Evolutionary conservation across 2,797 vertebrate genomes (phyloP), one percentile per base, ranked within the genome.

Genomic region (Smutsia gigantea): DNA sequence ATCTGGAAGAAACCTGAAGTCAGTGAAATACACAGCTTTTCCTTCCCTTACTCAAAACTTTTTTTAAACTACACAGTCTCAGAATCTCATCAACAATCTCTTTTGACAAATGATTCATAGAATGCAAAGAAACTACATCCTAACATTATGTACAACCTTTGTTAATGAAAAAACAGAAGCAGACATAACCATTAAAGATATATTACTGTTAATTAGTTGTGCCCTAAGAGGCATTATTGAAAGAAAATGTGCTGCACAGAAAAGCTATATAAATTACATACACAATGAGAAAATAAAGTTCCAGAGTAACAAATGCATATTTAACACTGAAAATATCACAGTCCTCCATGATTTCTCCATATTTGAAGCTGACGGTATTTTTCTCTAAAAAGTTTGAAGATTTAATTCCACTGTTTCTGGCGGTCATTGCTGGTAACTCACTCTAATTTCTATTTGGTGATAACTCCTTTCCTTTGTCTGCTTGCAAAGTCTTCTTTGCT

Each of bases 61-160:
- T 94, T 37, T 34, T 66, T 78, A 57, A 79, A 57, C 53, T 53
- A 88, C 96, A 37, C 97, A 97, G 95, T 96, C 98, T 94, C 94
- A 96, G 81, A 98, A 98, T 96, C 97, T 98, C 97, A 77, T 92
- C 75, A 97, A 97, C 98, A 98, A 96, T 97, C 98, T 93, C 78
- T 97, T 98, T 96, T 98, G 98, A 98, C 98, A 98, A 98, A 98
- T 98, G 97, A 98, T 98, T 98, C 98, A 98, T 98, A 99, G 97
- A 97, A 97, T 98, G 97, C 98, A 98, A 98, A 98, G 97, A 98
- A 98, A 98, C 98, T 98, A 7, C 17, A 72, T 98, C 98, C 96
- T 31, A 98, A 98, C 77, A 90, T 96, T 96, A 97, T 97, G 97
- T 96, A 98, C 93, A 92, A 98, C 94, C 95, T 98, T 94, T 93